phyloP scores from a whole-genome alignment of 2,113 vertebrate species.

The Campylomormyrus tamandua region DNA sequence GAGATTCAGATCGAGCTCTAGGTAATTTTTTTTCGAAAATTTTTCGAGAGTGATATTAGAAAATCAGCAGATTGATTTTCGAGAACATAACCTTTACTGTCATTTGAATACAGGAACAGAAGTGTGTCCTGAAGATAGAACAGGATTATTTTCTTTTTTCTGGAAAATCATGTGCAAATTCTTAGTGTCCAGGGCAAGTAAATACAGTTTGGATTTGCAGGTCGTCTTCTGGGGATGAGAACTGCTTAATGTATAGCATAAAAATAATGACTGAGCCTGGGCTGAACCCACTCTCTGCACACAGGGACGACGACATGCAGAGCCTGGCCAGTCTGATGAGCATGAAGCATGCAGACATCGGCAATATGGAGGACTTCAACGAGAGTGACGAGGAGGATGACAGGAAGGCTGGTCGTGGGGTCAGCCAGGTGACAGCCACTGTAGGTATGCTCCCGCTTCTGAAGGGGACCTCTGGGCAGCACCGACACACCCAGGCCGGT shows the following conservation, averaged over 20 bases:
- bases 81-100: background rate
- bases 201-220: background rate
- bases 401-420: constrained; percentile 32
- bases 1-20: too few species aligned
- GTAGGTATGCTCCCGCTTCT: constrained; percentile 36
- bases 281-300: background rate
- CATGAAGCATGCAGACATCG: constrained; percentile 74
- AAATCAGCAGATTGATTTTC: background rate
- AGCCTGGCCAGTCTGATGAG: constrained; percentile 86
- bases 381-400: constrained; percentile 79
- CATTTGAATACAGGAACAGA: background rate
- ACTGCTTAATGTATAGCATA: background rate
- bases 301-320: constrained; percentile 87
- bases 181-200: background rate
- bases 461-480: background rate
- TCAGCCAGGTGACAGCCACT: constrained; percentile 21
- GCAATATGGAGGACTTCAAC: constrained; percentile 80
- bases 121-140: background rate
- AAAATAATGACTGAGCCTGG: background rate
- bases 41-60: background rate
- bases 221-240: background rate
- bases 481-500: background rate
- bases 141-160: background rate
- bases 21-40: too few species aligned
- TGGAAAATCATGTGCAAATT: background rate